Percentiles rank a stretch among this genome's conserved stretches.
Conservation (phyloP, 2,113 vertebrate species). For the Acanthochromis polyacanthus region DNA sequence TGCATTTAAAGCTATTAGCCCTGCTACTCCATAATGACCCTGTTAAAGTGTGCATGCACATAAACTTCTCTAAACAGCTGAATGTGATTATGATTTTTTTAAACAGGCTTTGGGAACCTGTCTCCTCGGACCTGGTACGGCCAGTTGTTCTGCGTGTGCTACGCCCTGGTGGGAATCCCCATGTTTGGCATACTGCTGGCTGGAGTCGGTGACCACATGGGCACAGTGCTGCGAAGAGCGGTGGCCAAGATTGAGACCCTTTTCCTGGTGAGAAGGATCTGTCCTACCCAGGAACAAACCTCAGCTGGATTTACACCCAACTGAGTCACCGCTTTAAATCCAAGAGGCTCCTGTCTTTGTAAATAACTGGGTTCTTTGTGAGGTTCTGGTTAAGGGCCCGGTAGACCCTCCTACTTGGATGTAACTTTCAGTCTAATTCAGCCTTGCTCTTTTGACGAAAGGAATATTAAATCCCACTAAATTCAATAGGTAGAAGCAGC, state of each 20-base stretch:
- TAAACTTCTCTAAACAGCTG: background rate
- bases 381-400: no score
- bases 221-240: constrained; percentile 88
- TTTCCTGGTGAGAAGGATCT: constrained; percentile 88
- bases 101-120: constrained; percentile 90
- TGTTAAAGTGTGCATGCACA: no score
- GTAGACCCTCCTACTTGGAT: no score
- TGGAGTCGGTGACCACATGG: constrained; percentile 92
- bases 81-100: background rate
- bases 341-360: background rate
- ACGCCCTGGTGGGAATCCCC: constrained; percentile 92
- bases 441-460: no score
- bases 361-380: no score
- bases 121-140: constrained; percentile 88
- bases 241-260: constrained; percentile 91
- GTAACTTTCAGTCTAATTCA: background rate
- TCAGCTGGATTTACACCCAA: constrained; percentile 6
- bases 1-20: background rate
- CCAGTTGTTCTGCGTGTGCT: constrained; percentile 92
- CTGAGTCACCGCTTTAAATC: background rate
- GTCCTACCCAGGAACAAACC: constrained; percentile 33
- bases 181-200: constrained; percentile 94
- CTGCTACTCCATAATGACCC: no score
- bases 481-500: no score
- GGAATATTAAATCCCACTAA: background rate